These are phyloP conservation scores for Acanthosoma haemorrhoidale DNA, from an alignment of 2,888 invertebrate genomes.

Conservation along the genomic window DNA sequence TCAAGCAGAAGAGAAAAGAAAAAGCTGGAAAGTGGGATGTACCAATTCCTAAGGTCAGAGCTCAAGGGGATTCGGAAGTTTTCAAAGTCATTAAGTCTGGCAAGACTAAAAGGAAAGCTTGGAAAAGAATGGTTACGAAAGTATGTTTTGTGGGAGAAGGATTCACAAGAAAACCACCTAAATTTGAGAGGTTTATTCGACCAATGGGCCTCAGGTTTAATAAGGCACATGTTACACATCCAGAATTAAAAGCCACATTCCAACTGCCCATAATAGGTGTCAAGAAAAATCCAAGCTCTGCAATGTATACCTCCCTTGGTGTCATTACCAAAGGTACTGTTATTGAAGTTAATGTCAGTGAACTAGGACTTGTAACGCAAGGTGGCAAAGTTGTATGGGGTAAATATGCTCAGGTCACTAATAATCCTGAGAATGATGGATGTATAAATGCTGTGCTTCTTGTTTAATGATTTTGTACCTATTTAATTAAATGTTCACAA, in stretches of 20 bases:
- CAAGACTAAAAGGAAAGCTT: constrained; percentile 88
- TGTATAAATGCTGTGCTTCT: constrained; percentile 97
- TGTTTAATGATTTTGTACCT: constrained; percentile 56
- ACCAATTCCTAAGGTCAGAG: constrained; percentile 95
- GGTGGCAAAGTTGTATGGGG: constrained; percentile 99
- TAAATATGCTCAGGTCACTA: constrained; percentile 98
- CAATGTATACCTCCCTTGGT: constrained; percentile 93
- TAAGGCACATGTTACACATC: constrained; percentile 98
- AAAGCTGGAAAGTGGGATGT: constrained; percentile 99
- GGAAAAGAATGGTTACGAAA: constrained; percentile 99
- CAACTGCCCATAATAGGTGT: constrained; percentile 96
- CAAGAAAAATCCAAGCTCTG: constrained; percentile 96
- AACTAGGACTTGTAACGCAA: constrained; percentile 96
- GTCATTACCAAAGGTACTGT: constrained; percentile 98
- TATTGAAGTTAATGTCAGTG: constrained; percentile 96
- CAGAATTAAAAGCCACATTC: constrained; percentile 97
- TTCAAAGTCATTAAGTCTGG: constrained; percentile 89
- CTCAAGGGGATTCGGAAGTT: constrained; percentile 94
- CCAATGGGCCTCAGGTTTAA: constrained; percentile 96
- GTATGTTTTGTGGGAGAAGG: constrained; percentile 96
- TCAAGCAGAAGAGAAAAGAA: constrained; percentile 98
- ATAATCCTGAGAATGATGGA: constrained; percentile 99
- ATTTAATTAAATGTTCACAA: neutral
- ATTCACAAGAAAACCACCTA: constrained; percentile 97
- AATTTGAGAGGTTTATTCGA: constrained; percentile 95